A percentile compares a stretch with the other conserved stretches of the same genome.
These are phyloP conservation scores for Scomber japonicus DNA, from an alignment of 2,113 vertebrate genomes.

Conservation along the genomic window DNA sequence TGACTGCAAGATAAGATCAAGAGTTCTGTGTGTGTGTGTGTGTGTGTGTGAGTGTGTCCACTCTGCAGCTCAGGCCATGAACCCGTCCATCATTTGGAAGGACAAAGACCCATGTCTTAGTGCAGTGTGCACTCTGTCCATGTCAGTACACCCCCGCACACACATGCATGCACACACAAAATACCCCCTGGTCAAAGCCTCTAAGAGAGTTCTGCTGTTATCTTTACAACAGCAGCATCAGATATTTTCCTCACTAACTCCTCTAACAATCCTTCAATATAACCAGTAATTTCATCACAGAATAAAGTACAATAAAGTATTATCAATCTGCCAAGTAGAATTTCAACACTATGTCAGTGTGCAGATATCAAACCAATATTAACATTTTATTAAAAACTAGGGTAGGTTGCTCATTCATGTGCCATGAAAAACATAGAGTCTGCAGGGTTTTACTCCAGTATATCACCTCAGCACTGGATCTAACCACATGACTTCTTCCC, in stretches of 20 bases:
- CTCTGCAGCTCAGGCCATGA: slow-evolving; percentile 76
- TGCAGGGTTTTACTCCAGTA: neutral
- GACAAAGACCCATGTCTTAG: slow-evolving; percentile 89
- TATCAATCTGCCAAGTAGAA: neutral
- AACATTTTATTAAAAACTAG: neutral
- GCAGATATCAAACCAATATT: no score
- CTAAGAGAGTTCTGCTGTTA: slow-evolving; percentile 51
- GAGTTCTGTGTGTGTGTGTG: slow-evolving; percentile 43
- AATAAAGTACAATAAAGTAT: neutral
- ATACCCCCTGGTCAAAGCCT: slow-evolving; percentile 39
- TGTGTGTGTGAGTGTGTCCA: slow-evolving; percentile 43
- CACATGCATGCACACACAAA: slow-evolving; percentile 11
- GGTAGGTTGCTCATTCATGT: neutral
- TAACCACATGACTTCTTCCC: slow-evolving; percentile 6
- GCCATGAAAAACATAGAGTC: neutral
- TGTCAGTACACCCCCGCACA: slow-evolving; percentile 48
- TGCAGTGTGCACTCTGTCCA: slow-evolving; percentile 78
- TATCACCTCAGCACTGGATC: slow-evolving; percentile 2
- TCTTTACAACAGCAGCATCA: slow-evolving; percentile 14
- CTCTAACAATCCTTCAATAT: neutral
- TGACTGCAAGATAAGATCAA: slow-evolving; percentile 87
- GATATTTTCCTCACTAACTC: neutral
- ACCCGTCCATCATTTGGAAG: slow-evolving; percentile 86
- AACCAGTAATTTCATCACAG: neutral
- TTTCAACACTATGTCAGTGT: neutral